A percentile compares a stretch with the other conserved stretches of the same genome.
These are phyloP conservation scores for Scolanthus callimorphus DNA, from an alignment of 92 coral and sea anemone genomes.

Conservation along the genomic window DNA sequence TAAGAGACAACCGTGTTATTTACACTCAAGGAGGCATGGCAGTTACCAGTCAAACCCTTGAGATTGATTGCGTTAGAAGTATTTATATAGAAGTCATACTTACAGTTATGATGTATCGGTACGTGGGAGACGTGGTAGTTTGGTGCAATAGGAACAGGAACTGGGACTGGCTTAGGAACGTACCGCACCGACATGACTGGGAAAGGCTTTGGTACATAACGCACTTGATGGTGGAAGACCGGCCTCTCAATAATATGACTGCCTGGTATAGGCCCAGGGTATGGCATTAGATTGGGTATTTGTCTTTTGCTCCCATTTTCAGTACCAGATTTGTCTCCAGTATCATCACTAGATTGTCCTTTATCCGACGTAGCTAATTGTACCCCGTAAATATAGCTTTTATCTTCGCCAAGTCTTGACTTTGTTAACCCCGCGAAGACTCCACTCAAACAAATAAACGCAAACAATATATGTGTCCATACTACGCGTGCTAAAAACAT, in stretches of 20 bases:
- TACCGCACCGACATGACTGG: constrained; percentile 81
- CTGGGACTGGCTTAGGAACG: constrained; percentile 77
- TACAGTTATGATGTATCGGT: constrained; percentile 69
- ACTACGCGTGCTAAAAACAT: background rate
- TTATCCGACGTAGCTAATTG: too few relatives aligned
- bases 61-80: too few relatives aligned
- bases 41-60: too few relatives aligned
- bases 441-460: constrained; percentile 2
- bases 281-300: constrained; percentile 3
- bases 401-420: too few relatives aligned
- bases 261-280: constrained; percentile 21
- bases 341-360: background rate
- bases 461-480: background rate
- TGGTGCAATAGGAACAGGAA: constrained; percentile 65
- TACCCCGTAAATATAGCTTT: too few relatives aligned
- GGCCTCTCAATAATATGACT: constrained; percentile 44
- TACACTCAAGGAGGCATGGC: too few relatives aligned
- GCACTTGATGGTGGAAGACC: constrained; percentile 55
- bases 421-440: too few relatives aligned
- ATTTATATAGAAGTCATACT: too few relatives aligned
- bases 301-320: constrained; percentile 5
- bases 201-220: constrained; percentile 82
- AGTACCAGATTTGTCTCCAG: background rate
- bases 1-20: too few relatives aligned
- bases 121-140: constrained; percentile 74